These are phyloP conservation scores for Arrhamphus sclerolepis DNA, from an alignment of 2,797 vertebrate genomes.

Conservation along the genomic window DNA sequence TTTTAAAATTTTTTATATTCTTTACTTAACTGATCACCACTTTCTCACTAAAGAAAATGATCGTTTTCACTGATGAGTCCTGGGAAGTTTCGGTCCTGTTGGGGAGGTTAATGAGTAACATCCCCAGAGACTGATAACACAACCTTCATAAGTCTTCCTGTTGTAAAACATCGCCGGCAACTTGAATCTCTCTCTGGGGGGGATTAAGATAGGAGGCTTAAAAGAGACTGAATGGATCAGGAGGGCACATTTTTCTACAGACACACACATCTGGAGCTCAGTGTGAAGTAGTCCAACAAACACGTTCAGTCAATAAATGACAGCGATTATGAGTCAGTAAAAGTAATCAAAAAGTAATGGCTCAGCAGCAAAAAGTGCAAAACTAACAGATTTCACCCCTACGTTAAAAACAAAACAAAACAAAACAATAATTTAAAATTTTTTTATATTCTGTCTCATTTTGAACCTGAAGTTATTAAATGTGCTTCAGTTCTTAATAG, in stretches of 20 bases:
- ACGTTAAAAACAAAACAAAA: too few relatives aligned
- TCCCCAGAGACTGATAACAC: conserved; percentile 63
- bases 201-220: conserved; percentile 29
- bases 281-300: background rate
- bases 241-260: conserved; percentile 17
- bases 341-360: too few relatives aligned
- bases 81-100: conserved; percentile 62
- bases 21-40: conserved; percentile 18
- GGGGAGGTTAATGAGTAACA: conserved; percentile 79
- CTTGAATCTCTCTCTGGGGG: conserved; percentile 15
- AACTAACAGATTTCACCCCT: too few relatives aligned
- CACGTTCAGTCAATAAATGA: conserved; percentile 21
- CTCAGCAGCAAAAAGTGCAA: background rate
- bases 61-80: conserved; percentile 34
- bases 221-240: conserved; percentile 2
- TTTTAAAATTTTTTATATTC: background rate
- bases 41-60: conserved; percentile 39
- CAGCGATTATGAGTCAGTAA: background rate
- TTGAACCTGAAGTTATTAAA: too few relatives aligned
- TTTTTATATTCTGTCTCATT: too few relatives aligned
- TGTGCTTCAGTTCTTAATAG: too few relatives aligned
- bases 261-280: accelerated
- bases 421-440: too few relatives aligned
- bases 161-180: conserved; percentile 54
- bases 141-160: conserved; percentile 47